Base-by-base conservation (phyloP, 2,888 invertebrate genomes). In the Formica aserva region DNA sequence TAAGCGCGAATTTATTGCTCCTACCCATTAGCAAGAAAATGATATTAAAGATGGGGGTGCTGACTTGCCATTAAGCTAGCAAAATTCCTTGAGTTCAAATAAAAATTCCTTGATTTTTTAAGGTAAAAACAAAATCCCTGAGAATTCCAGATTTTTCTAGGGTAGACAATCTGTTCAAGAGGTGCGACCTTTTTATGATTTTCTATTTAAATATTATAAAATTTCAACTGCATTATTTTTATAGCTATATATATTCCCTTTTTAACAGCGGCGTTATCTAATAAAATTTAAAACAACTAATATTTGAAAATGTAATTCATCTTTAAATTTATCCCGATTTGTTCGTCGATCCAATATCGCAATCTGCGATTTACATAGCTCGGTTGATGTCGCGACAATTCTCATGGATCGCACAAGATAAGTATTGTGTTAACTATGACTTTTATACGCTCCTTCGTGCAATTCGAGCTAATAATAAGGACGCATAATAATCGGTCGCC, bases 401-500 rank as follows among this genome's bases (percentile, higher is more conserved):
- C 2, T 6, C 67, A 9, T 38, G 18, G 18, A 48, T 22, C 22
- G 22, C 22, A 8, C 18, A 65, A 52, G 76, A 67, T 77, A 62
- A 75, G 45, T n/a, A 74, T 66, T 41, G 77, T n/a, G 77, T 18
- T 57, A 78, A 67, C 29, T 66, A n/a, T 26, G 38, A 41, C 55
- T 13, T 52, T 67, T 9, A 67, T 57, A 4, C 26, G 26, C 26
- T 26, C 26, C 57, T 57, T 41, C 29, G 9, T 15, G 65, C 15
- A n/a, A 55, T 66, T 77, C 57, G 55, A 67, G 52, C 18, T 78
- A 32, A 32, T 32, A 32, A 32, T 32, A 78, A 78, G 71, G 45
- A 71, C 45, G 8, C 57, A 18, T 62, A 71, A 71, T 71, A 45
- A 80, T 80, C 60, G 71, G 35, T 32, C 78, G 78, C 78, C 78